Base-by-base conservation (phyloP, 2,888 invertebrate genomes). In the Nineta flava region DNA sequence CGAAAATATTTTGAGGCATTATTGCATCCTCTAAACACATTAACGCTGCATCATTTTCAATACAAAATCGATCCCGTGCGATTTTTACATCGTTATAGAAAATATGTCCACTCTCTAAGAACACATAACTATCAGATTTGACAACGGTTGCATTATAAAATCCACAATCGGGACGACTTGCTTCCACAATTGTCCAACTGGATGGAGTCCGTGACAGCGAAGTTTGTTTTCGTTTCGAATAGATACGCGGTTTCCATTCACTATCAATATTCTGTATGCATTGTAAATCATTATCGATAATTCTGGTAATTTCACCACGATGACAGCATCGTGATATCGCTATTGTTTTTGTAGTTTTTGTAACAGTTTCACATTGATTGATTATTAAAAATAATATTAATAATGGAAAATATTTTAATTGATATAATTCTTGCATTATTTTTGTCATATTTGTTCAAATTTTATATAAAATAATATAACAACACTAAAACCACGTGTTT, bases 21-120 rank as follows among this genome's bases (percentile, higher is more conserved):
- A 55, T 55, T 3, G 58, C 58, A 46, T 64, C 61, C 34, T 66
- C 60, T 6, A 65, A 59, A 62, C 86, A 87, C 4, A 80, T 76
- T 4, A 86, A 66, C 9, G 80, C 77, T 2, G 74, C 76, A 15
- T 70, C 70, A 35, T 73, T 68, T 61, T 87, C 87, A 41, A 80
- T 74, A 64, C 88, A 88, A 64, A 76, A 87, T 40, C 75, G 71
- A 1, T 63, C 62, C 0, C 80, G 75, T 6, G 75, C 67, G 51
- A 81, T 45, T 49, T 45, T 44, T 7, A 31, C 19, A 34, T 45
- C 31, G 7, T 44, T 32, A 15, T 49, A 62, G 57, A 73, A 68
- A 50, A 82, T 68, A 9, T 76, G 75, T 0, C 82, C 87, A 62
- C 79, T 79, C 55, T 76, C 76, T 52, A 83, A 21, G 3, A 49